Conservation (phyloP, 2,888 invertebrate genomes). For the Alitta virens region DNA sequence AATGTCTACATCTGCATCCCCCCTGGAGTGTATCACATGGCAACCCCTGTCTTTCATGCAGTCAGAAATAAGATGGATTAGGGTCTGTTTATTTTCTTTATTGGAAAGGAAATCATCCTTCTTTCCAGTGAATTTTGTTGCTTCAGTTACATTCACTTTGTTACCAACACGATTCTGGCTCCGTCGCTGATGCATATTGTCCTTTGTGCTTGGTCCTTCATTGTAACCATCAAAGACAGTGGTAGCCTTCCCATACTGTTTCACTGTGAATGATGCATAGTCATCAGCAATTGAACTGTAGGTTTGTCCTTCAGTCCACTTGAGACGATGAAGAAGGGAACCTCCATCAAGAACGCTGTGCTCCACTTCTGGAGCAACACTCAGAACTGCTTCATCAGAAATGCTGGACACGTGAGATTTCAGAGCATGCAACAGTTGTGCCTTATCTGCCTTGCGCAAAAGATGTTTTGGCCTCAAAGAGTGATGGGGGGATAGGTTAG, state of each 20-base stretch:
- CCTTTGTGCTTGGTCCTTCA: constrained; percentile 28
- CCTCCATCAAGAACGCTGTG: too few relatives aligned
- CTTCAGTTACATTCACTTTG: too few relatives aligned
- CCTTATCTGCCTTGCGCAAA: too few relatives aligned
- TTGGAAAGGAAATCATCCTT: constrained; percentile 33
- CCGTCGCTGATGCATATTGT: constrained; percentile 30
- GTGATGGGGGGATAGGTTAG: too few relatives aligned
- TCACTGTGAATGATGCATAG: constrained; percentile 22
- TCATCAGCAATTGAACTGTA: constrained; percentile 23
- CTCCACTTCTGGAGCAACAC: too few relatives aligned
- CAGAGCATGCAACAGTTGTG: too few relatives aligned
- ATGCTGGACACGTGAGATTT: too few relatives aligned
- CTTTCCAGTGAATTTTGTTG: constrained; percentile 25
- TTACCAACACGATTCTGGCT: constrained; percentile 19
- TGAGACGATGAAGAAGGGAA: constrained; percentile 30
- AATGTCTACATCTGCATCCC: constrained; percentile 36
- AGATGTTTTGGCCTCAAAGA: too few relatives aligned
- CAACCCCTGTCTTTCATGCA: constrained; percentile 21
- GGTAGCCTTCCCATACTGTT: constrained; percentile 21
- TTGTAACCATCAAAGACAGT: constrained; percentile 27
- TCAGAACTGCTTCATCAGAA: too few relatives aligned
- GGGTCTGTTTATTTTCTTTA: constrained; percentile 31
- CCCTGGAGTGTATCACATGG: constrained; percentile 23
- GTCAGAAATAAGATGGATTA: constrained; percentile 28
- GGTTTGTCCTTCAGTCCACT: constrained; percentile 29